Base-by-base conservation (phyloP, 2,888 invertebrate species). In the Drosophila affinis region DNA sequence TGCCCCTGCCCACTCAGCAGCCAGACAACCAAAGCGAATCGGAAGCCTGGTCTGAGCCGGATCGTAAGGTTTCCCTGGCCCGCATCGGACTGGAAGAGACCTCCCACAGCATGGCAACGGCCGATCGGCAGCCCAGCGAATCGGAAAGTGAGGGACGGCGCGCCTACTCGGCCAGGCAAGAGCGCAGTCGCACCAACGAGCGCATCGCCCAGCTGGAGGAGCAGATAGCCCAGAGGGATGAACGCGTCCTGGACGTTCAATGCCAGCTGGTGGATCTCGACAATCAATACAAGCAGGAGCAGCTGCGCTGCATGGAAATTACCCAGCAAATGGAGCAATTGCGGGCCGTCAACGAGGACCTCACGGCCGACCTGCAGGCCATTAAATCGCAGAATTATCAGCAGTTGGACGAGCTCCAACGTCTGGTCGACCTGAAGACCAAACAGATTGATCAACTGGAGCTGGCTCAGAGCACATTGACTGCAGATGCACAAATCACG, bases 21-120 rank as follows among this genome's bases (percentile, higher is more conserved):
- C 56, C 82, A 17, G 89, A 89, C 62, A 90, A 90, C 70, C 90
- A 92, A 55, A 92, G 95, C 2, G 97, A 97, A 89, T 96, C 97
- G 0, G 97, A 97, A 90, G 95, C 96, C 39, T 97, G 97, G 95
- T 97, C 97, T 0, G 97, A 97, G 89, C 97, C 97, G 0, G 97
- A 97, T 89, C 93, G 96, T 52, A 95, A 94, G 69, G 96, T 97
- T 3, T 97, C 97, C 0, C 92, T 95, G 70, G 96, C 96, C 0
- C 94, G 97, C 73, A 97, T 97, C 27, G 97, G 97, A 0, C 88
- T 95, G 3, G 93, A 93, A 59, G 94, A 94, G 56, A 91, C 91
- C 24, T 85, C 87, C 3, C 69, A 75, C 5, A 82, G 87, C 9
- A 55, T 82, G 56, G 77, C 72, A 3, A 62, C 61, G 3, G 55